Percentiles rank a stretch among this genome's conserved stretches.
Evolutionary conservation across 2,113 vertebrate genomes (phyloP).

Genomic region (Ploceus nigricollis): DNA sequence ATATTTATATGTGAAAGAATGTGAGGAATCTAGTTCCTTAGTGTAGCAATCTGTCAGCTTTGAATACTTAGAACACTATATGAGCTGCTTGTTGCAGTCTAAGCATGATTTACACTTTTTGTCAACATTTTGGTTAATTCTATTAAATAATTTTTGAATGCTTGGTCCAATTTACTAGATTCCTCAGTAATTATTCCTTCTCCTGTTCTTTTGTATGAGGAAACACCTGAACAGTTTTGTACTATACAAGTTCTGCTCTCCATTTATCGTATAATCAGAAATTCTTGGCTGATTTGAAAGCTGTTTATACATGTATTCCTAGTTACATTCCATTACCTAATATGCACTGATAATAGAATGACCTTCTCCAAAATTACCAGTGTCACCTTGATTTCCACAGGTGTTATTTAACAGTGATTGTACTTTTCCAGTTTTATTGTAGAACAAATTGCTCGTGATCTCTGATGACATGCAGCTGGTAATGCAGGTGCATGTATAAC

Average conservation of each 20-base stretch:
- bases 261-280: neutral
- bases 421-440: constrained; percentile 8
- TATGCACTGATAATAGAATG: neutral
- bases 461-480: neutral
- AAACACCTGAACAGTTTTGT: neutral
- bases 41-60: neutral
- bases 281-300: neutral
- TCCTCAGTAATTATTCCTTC: neutral
- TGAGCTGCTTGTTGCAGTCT: neutral
- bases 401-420: constrained; percentile 18
- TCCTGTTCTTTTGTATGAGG: neutral
- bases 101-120: neutral
- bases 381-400: constrained; percentile 7
- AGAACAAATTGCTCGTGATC: constrained; percentile 6
- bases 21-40: neutral
- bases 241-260: neutral
- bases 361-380: neutral
- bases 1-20: neutral
- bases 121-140: neutral
- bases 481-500: neutral
- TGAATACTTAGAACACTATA: neutral
- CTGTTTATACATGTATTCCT: neutral
- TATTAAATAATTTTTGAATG: neutral
- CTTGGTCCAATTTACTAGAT: neutral
- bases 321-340: constrained; percentile 17